phyloP scores from a whole-genome alignment of 2,888 invertebrate species.

The Andrena haemorrhoa region DNA sequence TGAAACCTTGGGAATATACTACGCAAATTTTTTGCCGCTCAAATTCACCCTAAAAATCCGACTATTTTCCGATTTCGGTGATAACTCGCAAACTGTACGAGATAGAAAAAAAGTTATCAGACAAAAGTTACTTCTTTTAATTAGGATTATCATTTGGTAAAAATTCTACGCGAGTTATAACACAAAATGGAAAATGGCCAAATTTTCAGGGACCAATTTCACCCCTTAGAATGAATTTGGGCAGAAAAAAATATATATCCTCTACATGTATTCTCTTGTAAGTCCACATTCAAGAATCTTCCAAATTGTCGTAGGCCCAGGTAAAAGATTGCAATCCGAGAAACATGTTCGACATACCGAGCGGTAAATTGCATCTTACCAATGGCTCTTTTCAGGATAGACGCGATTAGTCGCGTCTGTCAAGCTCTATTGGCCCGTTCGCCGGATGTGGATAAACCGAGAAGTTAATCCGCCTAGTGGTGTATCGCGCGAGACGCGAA shows the following conservation, averaged over 20 bases:
- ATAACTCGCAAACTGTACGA: too few species aligned
- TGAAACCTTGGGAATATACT: too few species aligned
- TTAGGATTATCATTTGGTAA: too few species aligned
- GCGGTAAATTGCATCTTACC: constrained; percentile 1
- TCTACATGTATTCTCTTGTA: background rate
- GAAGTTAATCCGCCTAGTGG: constrained; percentile 20
- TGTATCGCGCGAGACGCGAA: constrained; percentile 12
- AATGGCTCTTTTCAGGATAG: background rate
- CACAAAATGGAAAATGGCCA: too few species aligned
- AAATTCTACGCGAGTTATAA: too few species aligned
- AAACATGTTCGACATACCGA: background rate
- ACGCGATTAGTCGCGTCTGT: background rate
- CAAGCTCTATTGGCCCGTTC: background rate
- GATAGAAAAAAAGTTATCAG: too few species aligned
- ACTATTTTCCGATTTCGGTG: too few species aligned
- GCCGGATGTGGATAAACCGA: constrained; percentile 9
- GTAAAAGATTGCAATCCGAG: background rate
- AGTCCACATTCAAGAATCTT: background rate
- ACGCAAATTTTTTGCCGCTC: too few species aligned
- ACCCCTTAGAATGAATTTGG: background rate
- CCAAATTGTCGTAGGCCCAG: background rate
- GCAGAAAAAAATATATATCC: too few species aligned
- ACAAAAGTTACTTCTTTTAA: too few species aligned
- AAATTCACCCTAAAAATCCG: too few species aligned
- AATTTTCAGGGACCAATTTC: too few species aligned